Percentiles rank a stretch among this genome's conserved stretches.
Evolutionary conservation across 2,888 invertebrate species (phyloP).

Genomic region (Standfussiana lucernea): DNA sequence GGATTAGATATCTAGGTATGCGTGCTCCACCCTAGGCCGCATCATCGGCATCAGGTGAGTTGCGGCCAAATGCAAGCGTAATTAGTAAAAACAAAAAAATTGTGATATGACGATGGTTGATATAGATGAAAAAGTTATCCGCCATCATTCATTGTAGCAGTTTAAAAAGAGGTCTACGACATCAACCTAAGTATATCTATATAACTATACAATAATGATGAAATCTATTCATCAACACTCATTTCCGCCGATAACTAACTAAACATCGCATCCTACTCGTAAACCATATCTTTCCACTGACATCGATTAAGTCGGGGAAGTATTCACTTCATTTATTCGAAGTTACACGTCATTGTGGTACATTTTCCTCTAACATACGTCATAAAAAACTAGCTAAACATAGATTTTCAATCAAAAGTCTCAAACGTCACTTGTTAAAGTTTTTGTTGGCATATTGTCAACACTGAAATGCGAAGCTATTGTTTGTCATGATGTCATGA

Average conservation of each 20-base stretch:
- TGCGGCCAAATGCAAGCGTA: no score
- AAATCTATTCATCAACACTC: constrained; percentile 26
- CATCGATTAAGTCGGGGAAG: constrained; percentile 40
- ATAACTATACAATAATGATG: neutral
- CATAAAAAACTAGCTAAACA: constrained; percentile 21
- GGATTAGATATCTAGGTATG: neutral
- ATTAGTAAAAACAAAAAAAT: no score
- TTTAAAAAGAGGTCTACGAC: neutral
- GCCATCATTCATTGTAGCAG: neutral
- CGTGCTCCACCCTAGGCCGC: no score
- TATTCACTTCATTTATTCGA: neutral
- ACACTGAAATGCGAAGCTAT: constrained; percentile 18
- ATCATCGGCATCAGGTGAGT: no score
- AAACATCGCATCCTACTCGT: constrained; percentile 38
- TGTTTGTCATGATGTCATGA: constrained; percentile 17
- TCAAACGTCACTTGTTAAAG: neutral
- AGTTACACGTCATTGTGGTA: constrained; percentile 5
- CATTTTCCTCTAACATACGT: constrained; percentile 29
- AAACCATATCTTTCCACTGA: constrained; percentile 35
- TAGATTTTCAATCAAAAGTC: constrained; percentile 11
- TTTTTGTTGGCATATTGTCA: constrained; percentile 14
- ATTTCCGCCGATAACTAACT: constrained; percentile 21
- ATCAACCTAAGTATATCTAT: neutral
- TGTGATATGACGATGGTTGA: neutral
- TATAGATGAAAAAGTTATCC: neutral